phyloP scores from a whole-genome alignment of 1,140 invertebrate species.

The Drosophila parabipectinata region DNA sequence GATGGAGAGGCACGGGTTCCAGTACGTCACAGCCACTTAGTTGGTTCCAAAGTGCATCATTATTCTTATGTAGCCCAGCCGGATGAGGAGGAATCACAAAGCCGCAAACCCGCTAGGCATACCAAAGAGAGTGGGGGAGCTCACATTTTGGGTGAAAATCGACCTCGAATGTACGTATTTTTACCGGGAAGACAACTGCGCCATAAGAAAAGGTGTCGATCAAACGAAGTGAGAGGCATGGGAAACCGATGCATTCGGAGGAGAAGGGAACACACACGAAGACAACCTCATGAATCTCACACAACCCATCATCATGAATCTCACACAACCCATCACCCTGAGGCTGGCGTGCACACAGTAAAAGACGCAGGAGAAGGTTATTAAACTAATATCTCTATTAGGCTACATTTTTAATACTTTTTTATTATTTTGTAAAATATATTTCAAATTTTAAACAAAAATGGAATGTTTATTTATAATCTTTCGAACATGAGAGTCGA shows the following conservation, averaged over 20 bases:
- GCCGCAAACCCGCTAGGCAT: background rate
- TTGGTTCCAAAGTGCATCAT: background rate
- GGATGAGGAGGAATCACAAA: background rate
- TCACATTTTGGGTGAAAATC: constrained; percentile 12
- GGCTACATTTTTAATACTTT: background rate
- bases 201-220: constrained; percentile 16
- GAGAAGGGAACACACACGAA: background rate
- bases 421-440: too few species aligned
- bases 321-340: background rate
- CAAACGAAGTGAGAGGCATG: constrained; percentile 42
- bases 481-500: too few species aligned
- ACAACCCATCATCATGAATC: background rate
- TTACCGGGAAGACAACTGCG: constrained; percentile 37
- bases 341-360: background rate
- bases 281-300: background rate
- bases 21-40: constrained; percentile 4
- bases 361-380: background rate
- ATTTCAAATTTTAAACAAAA: too few species aligned
- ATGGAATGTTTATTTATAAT: too few species aligned
- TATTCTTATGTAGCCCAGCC: background rate
- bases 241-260: constrained; percentile 49
- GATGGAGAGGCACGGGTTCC: background rate
- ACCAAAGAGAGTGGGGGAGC: background rate
- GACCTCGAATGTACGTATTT: constrained; percentile 8
- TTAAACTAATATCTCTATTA: constrained; percentile 1